Evolutionary conservation across 1,140 invertebrate species (phyloP).

Genomic region (Drosophila yakuba): DNA sequence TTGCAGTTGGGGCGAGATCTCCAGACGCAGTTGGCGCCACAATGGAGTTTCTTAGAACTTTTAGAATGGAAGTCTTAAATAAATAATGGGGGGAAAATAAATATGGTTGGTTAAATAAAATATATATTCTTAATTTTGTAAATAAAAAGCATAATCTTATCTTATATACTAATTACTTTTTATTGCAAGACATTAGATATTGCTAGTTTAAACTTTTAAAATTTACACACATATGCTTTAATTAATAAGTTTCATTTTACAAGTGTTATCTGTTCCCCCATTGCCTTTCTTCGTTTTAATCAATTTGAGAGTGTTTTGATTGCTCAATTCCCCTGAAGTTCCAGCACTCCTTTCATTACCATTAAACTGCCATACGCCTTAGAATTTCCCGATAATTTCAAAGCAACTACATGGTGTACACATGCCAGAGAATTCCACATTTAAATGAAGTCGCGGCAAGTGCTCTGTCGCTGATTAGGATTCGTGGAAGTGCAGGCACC

Average conservation of each 20-base stretch:
- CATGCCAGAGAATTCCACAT: slow-evolving; percentile 31
- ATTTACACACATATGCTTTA: too few species aligned
- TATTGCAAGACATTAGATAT: too few species aligned
- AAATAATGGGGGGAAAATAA: neutral
- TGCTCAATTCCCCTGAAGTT: slow-evolving; percentile 14
- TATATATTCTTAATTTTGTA: neutral
- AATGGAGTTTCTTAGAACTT: neutral
- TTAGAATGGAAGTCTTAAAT: slow-evolving; percentile 1
- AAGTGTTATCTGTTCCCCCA: too few species aligned
- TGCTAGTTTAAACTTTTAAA: too few species aligned
- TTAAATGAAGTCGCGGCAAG: slow-evolving; percentile 60
- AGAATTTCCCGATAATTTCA: slow-evolving; percentile 33
- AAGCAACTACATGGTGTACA: slow-evolving; percentile 14
- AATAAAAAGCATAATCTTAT: neutral
- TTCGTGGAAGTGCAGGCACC: slow-evolving; percentile 71
- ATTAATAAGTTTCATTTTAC: too few species aligned
- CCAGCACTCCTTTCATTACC: slow-evolving; percentile 19
- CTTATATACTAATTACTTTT: too few species aligned
- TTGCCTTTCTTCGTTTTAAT: neutral
- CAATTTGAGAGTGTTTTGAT: slow-evolving; percentile 18
- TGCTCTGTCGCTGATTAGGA: slow-evolving; percentile 60
- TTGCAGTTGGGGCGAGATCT: slow-evolving; percentile 10
- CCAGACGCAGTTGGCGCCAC: slow-evolving; percentile 29
- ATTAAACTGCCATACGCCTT: slow-evolving; percentile 19
- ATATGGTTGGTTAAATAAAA: neutral